Evolutionary conservation across 1,140 invertebrate species (phyloP).

Genomic region (Drosophila bifasciata): DNA sequence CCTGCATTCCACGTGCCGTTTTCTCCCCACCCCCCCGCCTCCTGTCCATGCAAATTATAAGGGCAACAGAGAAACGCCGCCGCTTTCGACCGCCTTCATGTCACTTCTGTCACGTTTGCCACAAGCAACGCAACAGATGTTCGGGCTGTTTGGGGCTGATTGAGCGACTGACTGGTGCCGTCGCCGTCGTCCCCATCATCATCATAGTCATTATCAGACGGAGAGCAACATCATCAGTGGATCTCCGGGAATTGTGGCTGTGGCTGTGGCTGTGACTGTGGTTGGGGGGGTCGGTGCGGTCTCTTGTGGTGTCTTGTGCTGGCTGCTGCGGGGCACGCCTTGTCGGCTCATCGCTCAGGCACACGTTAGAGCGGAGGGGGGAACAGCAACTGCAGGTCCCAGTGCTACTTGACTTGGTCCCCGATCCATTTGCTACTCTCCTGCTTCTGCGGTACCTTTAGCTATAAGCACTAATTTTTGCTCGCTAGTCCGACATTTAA

Average conservation of each 20-base stretch:
- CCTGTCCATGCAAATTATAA: conserved; percentile 54
- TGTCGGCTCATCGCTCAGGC: conserved; percentile 54
- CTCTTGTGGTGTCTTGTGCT: conserved; percentile 4
- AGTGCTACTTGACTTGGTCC: conserved; percentile 65
- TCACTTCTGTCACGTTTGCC: conserved; percentile 56
- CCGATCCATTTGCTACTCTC: conserved; percentile 46
- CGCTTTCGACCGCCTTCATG: conserved; percentile 53
- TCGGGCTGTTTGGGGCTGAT: conserved; percentile 70
- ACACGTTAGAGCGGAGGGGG: conserved; percentile 4
- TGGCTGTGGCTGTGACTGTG: neutral
- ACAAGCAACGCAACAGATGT: conserved; percentile 71
- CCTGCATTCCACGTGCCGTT: no score
- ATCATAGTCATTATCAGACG: conserved; percentile 7
- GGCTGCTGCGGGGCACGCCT: conserved; percentile 60
- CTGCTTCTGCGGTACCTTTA: conserved; percentile 45
- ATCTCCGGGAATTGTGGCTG: neutral
- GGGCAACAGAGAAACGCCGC: conserved; percentile 35
- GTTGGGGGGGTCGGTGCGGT: conserved; percentile 4
- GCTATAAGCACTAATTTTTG: conserved; percentile 70
- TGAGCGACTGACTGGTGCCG: conserved; percentile 67
- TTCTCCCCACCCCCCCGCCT: neutral
- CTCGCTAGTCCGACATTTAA: conserved; percentile 68
- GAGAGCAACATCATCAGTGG: conserved; percentile 19
- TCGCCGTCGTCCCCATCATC: conserved; percentile 38
- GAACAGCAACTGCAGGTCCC: conserved; percentile 6